A percentile compares a stretch with the other conserved stretches of the same genome.
phyloP scores from a whole-genome alignment of 2,888 invertebrate species.

The Pseudococcus longispinus region DNA sequence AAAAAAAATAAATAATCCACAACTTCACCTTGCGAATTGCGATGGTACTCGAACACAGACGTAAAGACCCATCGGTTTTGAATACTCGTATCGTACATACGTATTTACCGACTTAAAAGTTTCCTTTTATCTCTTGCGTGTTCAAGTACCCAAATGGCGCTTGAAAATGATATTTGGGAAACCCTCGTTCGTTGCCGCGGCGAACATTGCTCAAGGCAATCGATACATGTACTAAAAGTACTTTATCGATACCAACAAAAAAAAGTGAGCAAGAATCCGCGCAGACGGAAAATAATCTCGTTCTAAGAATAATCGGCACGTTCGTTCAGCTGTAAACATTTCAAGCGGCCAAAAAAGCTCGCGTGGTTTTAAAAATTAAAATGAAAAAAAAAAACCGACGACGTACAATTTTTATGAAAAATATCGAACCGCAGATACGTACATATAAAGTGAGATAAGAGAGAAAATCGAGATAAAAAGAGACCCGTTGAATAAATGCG shows the following conservation, averaged over 20 bases:
- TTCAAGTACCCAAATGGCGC: constrained; percentile 30
- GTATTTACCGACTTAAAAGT: constrained; percentile 23
- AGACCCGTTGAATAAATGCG: background rate
- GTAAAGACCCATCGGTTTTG: constrained; percentile 6
- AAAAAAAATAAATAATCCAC: constrained; percentile 12
- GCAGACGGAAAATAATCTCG: constrained; percentile 14
- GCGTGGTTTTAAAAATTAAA: background rate
- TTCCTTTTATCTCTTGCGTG: constrained; percentile 34
- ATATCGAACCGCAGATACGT: background rate
- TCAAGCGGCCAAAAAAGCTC: background rate
- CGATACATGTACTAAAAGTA: background rate
- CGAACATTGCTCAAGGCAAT: constrained; percentile 4
- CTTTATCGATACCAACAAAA: constrained; percentile 4
- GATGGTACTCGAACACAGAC: background rate
- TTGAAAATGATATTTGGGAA: constrained; percentile 33
- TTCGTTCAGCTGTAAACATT: constrained; percentile 39
- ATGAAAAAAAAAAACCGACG: background rate
- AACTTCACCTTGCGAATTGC: background rate
- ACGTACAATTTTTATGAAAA: background rate
- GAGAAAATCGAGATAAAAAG: background rate
- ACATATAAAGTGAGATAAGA: background rate
- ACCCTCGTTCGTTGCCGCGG: background rate
- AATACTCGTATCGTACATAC: background rate
- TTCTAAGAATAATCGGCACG: constrained; percentile 32
- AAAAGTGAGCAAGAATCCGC: background rate